Base-by-base conservation (phyloP, 2,113 vertebrate genomes). In the Dinomys branickii region DNA sequence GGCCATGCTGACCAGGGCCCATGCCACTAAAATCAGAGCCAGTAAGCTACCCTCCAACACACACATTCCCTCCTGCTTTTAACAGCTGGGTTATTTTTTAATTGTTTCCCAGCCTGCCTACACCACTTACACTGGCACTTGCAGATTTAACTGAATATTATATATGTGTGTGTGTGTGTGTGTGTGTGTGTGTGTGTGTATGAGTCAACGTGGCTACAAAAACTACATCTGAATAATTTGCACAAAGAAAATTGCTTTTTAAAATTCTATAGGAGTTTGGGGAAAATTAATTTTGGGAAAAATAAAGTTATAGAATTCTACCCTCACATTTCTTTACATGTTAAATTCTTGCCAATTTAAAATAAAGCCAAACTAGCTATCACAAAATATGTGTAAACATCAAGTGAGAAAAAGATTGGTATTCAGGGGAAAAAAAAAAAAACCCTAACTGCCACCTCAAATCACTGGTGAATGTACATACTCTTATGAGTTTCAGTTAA, bases 361-460 rank as follows among this genome's bases (percentile, higher is more conserved):
- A 92, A 94, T 84, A 84, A 78, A 95, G n/a, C 10, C 87, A 95
- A 81, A 96, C 5, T 14, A 91, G 11, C 9, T 35, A n/a, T 67
- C 35, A 71, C 28, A 84, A 91, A 85, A 94, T 41, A 61, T 47
- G 52, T 1, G 24, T 52, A 89, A 95, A 94, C 19, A 47, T 95
- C 71, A 88, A 82, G 10, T n/a, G 33, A 80, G 91, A 86, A 16
- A 44, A 47, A 67, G 44, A 59, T 19, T 7, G 30, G 0, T 75
- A 77, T 4, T 35, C 13, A 75, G 73, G 35, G 56, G n/a, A 80
- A 75, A 61, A 69, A 4, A 77, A 47, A 82, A 80, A 59, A 80
- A 3, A 71, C 30, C 54, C 13, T 63, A 63, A 61, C 19, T 1
- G 1, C 33, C 47, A 80, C 9, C 56, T 38, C 52, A 86, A 71